Conservation (phyloP, 2,888 invertebrate species). For the Sphecodes monilicornis region DNA sequence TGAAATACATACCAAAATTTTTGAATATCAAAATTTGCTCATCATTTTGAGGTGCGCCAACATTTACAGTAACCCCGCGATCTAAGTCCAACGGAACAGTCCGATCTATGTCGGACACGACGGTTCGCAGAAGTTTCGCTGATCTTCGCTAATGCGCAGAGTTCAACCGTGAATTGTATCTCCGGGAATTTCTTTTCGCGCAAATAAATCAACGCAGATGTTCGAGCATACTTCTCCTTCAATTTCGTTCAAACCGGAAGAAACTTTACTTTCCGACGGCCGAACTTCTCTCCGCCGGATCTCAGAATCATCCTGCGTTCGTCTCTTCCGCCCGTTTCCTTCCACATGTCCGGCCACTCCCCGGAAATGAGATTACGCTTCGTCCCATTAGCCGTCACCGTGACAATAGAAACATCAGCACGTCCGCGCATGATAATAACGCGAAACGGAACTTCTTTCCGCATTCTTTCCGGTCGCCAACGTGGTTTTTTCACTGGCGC, state of each 20-base stretch:
- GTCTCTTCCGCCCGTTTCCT: not conserved
- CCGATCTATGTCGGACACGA: no score
- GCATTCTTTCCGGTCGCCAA: no score
- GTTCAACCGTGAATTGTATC: constrained; percentile 24
- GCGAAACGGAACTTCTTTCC: not conserved
- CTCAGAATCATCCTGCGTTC: constrained; percentile 5
- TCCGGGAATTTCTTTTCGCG: constrained; percentile 18
- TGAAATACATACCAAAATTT: no score
- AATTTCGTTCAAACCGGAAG: constrained; percentile 13
- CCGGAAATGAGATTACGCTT: constrained; percentile 37
- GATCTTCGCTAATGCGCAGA: constrained; percentile 1
- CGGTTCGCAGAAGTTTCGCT: constrained; percentile 6
- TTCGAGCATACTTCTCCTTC: constrained; percentile 27
- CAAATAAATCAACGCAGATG: constrained; percentile 39
- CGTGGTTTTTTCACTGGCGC: no score
- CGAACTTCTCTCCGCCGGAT: not conserved
- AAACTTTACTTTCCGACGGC: constrained; percentile 13
- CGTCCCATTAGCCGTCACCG: constrained; percentile 22
- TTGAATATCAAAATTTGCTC: no score
- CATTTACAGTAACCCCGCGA: no score
- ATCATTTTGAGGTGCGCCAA: no score
- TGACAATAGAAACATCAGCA: not conserved
- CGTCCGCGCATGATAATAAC: not conserved
- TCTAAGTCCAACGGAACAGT: no score
- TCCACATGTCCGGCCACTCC: not conserved